These are phyloP conservation scores for Malacoctenus gilli DNA, from an alignment of 2,797 vertebrate species.

Conservation along the genomic window DNA sequence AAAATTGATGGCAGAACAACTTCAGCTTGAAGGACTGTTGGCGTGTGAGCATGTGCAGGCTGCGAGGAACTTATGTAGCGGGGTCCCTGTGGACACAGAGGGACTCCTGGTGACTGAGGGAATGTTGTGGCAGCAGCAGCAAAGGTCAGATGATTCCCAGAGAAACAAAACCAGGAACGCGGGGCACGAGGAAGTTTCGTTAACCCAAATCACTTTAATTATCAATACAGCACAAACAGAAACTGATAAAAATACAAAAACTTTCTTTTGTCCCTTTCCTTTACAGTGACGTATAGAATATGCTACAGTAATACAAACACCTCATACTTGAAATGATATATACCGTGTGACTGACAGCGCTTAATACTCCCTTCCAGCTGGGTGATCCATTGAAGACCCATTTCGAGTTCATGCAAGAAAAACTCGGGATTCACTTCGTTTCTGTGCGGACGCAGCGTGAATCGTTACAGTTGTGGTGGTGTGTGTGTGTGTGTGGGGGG, in stretches of 20 bases:
- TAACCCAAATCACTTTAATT: constrained; percentile 73
- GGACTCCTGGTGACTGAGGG: too few relatives aligned
- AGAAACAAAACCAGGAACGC: too few relatives aligned
- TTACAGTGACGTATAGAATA: constrained; percentile 61
- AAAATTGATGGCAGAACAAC: too few relatives aligned
- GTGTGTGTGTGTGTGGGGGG: too few relatives aligned
- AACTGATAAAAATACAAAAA: constrained; percentile 76
- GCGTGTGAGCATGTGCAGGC: too few relatives aligned
- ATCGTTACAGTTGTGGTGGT: constrained; percentile 18
- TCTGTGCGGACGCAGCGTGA: constrained; percentile 7
- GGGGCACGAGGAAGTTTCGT: constrained; percentile 1
- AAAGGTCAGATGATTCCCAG: not conserved
- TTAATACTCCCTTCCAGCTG: constrained; percentile 41
- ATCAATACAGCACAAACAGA: constrained; percentile 72
- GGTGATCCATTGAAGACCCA: constrained; percentile 32
- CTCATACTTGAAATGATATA: constrained; percentile 53
- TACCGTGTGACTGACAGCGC: constrained; percentile 26
- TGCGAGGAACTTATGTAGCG: too few relatives aligned
- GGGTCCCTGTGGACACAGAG: too few relatives aligned
- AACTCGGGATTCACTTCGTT: constrained; percentile 5
- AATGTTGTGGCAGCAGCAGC: too few relatives aligned
- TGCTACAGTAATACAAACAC: constrained; percentile 63
- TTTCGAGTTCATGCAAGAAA: constrained; percentile 58
- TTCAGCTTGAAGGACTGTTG: too few relatives aligned
- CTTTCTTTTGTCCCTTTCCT: constrained; percentile 66